Evolutionary conservation across 2,113 vertebrate genomes (phyloP).

Genomic region (Gymnorhina tibicen): DNA sequence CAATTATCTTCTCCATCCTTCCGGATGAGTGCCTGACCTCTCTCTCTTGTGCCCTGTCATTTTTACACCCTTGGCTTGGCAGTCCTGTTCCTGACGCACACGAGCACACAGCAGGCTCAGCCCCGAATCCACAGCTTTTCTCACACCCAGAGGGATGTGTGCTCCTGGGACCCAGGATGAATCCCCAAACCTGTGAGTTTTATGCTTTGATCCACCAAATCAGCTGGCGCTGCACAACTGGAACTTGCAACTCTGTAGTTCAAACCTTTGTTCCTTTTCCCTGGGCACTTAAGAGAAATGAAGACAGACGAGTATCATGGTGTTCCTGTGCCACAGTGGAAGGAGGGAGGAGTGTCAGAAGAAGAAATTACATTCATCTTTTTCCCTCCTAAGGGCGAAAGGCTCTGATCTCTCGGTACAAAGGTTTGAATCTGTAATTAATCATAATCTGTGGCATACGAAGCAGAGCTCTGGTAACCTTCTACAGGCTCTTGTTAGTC

Average conservation of each 20-base stretch:
- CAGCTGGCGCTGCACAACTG: not conserved
- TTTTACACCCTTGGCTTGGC: not conserved
- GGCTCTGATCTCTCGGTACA: not conserved
- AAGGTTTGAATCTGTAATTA: not conserved
- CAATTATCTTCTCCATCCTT: not conserved
- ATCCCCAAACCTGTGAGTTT: not conserved
- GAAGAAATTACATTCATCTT: not conserved
- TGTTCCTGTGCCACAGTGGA: not conserved
- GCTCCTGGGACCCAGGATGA: not conserved
- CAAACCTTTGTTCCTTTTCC: not conserved
- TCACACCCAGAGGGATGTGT: not conserved
- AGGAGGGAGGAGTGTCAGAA: not conserved
- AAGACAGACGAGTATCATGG: not conserved
- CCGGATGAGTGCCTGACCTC: not conserved
- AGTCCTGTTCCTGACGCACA: not conserved
- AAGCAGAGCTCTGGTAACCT: not conserved
- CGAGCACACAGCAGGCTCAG: not conserved
- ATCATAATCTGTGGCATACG: not conserved
- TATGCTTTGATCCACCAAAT: not conserved
- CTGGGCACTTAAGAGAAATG: not conserved
- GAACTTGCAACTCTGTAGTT: not conserved
- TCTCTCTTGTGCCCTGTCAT: not conserved
- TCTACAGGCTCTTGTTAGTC: not conserved
- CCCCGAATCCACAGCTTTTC: not conserved
- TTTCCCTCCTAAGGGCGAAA: not conserved